Evolutionary conservation across 2,113 vertebrate species (phyloP), one percentile per base, ranked within the genome.

Genomic region (Mirounga angustirostris): DNA sequence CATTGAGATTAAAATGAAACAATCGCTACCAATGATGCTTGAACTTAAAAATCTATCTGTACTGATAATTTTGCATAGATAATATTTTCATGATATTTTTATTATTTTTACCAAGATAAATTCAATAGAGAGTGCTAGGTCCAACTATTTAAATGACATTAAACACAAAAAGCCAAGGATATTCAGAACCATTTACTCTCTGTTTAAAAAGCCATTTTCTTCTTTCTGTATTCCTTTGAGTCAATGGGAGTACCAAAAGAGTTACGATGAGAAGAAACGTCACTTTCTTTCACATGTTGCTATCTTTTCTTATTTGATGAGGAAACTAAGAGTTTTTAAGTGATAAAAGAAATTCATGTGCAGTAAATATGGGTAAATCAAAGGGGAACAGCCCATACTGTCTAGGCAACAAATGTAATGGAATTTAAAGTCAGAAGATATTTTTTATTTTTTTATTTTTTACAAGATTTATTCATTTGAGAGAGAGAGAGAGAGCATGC

Each of bases 1-100:
- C 33, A 74, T 56, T 89, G 46, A 89, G 21, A 63, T 78, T 58
- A 69, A 95, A 92, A 94, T 52, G 18, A 96, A 74, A 63, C 83
- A 61, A 56, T 89, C 69, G 19, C 74, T 76, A 92, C 5, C 59
- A 88, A 52, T 90, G 11, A 92, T 24, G 24, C 10, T 71, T 56
- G 36, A 69, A 86, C 65, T 96, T 73, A 69, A 94, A 82, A 63
- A 89, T 78, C 33, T 69, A 54, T 24, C 9, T 82, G 63, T 36
- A 85, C 3, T 28, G n/a, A 89, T 88, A 74, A 40, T 43, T 94
- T 85, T 80, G 10, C 74, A 0, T 52, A 63, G n/a, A 22, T 81
- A 76, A 78, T 0, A 74, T n/a, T 87, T 95, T 83, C 33, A 21
- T n/a, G 21, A 30, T 56, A 78, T 15, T 87, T 92, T 93, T 78